A percentile compares a stretch with the other conserved stretches of the same genome.
Evolutionary conservation across 64 coral and sea anemone genomes (phyloP).

Genomic region (Stichodactyla mertensii): DNA sequence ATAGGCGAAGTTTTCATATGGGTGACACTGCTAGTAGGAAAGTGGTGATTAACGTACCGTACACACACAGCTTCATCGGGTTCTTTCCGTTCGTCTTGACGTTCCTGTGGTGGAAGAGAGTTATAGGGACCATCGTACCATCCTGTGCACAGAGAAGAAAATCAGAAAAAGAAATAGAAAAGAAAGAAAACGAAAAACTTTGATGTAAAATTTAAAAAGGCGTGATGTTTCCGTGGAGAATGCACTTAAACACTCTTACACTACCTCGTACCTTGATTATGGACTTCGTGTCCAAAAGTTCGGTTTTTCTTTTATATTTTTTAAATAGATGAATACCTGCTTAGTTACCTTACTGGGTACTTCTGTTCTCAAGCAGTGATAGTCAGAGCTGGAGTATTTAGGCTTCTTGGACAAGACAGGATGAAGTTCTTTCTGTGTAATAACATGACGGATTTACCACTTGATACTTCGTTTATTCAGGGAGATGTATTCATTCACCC

Average conservation of each 20-base stretch:
- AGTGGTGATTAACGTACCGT: constrained; percentile 42
- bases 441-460: not conserved
- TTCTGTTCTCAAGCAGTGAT: constrained; percentile 39
- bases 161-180: too few species aligned
- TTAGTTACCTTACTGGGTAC: constrained; percentile 45
- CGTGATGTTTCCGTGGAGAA: too few species aligned
- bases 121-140: constrained; percentile 85
- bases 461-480: too few species aligned
- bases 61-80: constrained; percentile 78
- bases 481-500: too few species aligned
- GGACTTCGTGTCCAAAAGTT: too few species aligned
- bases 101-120: constrained; percentile 73
- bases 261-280: too few species aligned
- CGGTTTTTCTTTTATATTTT: too few species aligned
- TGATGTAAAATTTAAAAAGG: too few species aligned
- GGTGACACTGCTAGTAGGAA: not conserved
- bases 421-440: constrained; percentile 22
- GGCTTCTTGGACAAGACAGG: constrained; percentile 24
- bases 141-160: constrained; percentile 37
- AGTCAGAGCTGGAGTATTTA: constrained; percentile 42
- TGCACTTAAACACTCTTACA: too few species aligned
- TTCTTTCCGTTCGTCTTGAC: constrained; percentile 70
- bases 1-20: too few species aligned
- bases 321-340: too few species aligned
- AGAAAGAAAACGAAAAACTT: too few species aligned